phyloP scores from a whole-genome alignment of 2,797 vertebrate species.

The Mallotus villosus region DNA sequence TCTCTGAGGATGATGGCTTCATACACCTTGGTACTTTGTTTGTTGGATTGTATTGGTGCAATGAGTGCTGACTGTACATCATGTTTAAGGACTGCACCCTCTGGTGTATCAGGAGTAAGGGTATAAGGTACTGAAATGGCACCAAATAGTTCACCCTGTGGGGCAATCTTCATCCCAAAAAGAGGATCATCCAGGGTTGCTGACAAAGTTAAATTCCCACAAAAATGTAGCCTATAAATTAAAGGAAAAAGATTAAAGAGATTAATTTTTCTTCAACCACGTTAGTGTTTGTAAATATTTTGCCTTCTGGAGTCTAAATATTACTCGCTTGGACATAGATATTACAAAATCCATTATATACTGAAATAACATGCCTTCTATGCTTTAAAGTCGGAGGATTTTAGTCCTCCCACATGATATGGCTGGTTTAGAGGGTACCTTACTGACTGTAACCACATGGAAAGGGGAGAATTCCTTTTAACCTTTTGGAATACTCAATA shows the following conservation, averaged over 20 bases:
- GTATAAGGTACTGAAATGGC: conserved; percentile 70
- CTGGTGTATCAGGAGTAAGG: conserved; percentile 78
- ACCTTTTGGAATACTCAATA: no score
- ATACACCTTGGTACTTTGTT: conserved; percentile 68
- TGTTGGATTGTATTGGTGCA: conserved; percentile 55
- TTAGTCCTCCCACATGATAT: no score
- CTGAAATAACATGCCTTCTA: no score
- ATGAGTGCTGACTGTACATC: conserved; percentile 77
- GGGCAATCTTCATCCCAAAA: conserved; percentile 59
- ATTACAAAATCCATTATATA: no score
- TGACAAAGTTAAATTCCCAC: conserved; percentile 63
- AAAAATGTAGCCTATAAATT: conserved; percentile 77
- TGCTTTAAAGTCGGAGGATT: no score
- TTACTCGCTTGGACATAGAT: no score
- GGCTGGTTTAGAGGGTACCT: no score
- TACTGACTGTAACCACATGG: no score
- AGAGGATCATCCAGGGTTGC: conserved; percentile 42
- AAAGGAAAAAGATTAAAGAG: background rate
- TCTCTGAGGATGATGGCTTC: conserved; percentile 76
- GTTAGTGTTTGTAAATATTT: no score
- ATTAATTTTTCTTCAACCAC: no score
- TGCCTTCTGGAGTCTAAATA: no score
- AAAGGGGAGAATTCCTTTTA: no score
- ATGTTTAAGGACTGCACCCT: conserved; percentile 79
- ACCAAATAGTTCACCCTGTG: conserved; percentile 76